These are phyloP conservation scores for Andrena trimmerana DNA, from an alignment of 2,888 invertebrate species.

Conservation along the genomic window DNA sequence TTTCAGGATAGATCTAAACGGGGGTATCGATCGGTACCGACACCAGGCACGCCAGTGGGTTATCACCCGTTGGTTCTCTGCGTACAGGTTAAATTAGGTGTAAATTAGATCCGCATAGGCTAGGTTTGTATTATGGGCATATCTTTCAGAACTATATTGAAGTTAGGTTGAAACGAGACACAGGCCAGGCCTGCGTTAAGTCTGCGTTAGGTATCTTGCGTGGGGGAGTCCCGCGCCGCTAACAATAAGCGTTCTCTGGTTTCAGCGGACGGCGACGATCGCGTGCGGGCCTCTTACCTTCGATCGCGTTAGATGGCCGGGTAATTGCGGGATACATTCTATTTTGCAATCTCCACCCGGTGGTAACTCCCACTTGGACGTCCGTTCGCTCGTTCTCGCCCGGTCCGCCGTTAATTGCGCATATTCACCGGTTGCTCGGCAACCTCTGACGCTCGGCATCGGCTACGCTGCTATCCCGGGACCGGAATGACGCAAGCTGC, in stretches of 20 bases:
- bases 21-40: no score
- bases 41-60: no score
- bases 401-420: conserved; percentile 59
- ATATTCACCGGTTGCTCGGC: conserved; percentile 70
- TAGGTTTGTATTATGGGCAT: no score
- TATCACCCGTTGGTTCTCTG: no score
- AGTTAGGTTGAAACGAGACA: no score
- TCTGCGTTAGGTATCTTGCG: no score
- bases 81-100: no score
- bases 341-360: conserved; percentile 53
- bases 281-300: conserved; percentile 20
- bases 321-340: conserved; percentile 59
- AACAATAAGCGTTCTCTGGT: background rate
- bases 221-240: no score
- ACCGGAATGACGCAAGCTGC: conserved; percentile 30
- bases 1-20: no score
- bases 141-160: no score
- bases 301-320: conserved; percentile 55
- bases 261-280: background rate
- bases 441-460: conserved; percentile 66
- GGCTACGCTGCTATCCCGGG: conserved; percentile 50
- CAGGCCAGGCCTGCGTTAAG: no score
- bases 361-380: conserved; percentile 49
- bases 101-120: no score
- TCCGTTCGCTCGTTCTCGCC: conserved; percentile 58